Conservation (phyloP, 1,140 invertebrate genomes). For the Gonioctena quinquepunctata region DNA sequence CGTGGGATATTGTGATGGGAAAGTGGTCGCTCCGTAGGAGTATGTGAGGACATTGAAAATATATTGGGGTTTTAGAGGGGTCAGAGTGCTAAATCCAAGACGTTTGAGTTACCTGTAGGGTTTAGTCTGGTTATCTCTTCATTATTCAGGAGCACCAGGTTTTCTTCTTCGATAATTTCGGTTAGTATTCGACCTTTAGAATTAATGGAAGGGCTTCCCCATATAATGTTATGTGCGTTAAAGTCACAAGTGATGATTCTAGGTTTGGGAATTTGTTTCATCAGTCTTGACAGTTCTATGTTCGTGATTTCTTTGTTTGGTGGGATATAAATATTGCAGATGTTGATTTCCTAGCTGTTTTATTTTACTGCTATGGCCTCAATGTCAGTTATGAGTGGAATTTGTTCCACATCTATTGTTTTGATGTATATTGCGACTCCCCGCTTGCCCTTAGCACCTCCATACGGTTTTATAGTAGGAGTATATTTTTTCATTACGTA, state of each 20-base stretch:
- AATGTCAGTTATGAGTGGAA: no score
- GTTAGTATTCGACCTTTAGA: background rate
- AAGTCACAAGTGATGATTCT: background rate
- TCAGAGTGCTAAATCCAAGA: background rate
- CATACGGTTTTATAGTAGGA: no score
- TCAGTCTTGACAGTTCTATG: background rate
- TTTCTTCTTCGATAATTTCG: background rate
- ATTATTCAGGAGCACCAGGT: background rate
- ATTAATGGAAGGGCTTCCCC: background rate
- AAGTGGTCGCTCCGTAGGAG: background rate
- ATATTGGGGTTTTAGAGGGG: background rate
- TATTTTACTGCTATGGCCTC: no score
- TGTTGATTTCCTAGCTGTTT: no score
- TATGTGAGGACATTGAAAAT: background rate
- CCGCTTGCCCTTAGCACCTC: no score
- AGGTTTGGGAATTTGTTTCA: constrained; percentile 2
- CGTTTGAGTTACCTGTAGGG: background rate
- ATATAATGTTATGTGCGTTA: background rate
- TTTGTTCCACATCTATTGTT: no score
- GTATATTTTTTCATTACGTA: no score
- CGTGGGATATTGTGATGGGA: background rate
- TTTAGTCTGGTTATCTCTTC: background rate
- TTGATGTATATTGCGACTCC: no score
- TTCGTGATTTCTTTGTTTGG: background rate
- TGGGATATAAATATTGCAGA: background rate